Conservation (phyloP, 2,797 vertebrate genomes). For the Chelon labrosus region DNA sequence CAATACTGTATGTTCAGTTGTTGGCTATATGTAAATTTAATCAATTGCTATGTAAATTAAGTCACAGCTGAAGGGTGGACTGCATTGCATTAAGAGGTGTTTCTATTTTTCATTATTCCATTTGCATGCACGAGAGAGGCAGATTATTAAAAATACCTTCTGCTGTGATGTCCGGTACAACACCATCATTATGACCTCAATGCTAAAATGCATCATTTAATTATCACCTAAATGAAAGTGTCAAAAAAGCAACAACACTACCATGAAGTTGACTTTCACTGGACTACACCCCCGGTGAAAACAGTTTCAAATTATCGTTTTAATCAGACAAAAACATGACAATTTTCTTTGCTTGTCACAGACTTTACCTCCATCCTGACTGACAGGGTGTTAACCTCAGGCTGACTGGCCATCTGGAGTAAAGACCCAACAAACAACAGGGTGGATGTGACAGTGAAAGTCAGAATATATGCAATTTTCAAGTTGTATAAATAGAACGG, state of each 20-base stretch:
- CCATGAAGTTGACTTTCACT: neutral
- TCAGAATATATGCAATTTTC: too few relatives aligned
- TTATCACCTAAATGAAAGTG: neutral
- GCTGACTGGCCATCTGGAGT: conserved; percentile 18
- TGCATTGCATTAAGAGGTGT: neutral
- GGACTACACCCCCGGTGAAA: neutral
- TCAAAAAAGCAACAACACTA: neutral
- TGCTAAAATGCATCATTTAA: neutral
- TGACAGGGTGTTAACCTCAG: conserved; percentile 18
- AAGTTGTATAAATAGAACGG: too few relatives aligned
- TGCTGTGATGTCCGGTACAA: neutral
- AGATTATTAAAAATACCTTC: neutral
- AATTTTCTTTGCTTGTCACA: conserved; percentile 4
- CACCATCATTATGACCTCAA: neutral
- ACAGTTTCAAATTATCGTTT: neutral
- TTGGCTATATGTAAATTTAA: neutral
- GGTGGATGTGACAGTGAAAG: neutral
- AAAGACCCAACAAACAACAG: neutral
- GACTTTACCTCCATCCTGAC: neutral
- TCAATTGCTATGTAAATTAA: neutral
- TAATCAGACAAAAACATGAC: neutral
- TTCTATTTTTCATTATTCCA: neutral
- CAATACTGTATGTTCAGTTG: neutral
- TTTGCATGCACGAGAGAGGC: neutral
- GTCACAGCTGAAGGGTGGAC: neutral